A percentile compares a stretch with the other conserved stretches of the same genome.
Evolutionary conservation across 1,140 invertebrate species (phyloP).

Genomic region (Hypsibius dujardini): DNA sequence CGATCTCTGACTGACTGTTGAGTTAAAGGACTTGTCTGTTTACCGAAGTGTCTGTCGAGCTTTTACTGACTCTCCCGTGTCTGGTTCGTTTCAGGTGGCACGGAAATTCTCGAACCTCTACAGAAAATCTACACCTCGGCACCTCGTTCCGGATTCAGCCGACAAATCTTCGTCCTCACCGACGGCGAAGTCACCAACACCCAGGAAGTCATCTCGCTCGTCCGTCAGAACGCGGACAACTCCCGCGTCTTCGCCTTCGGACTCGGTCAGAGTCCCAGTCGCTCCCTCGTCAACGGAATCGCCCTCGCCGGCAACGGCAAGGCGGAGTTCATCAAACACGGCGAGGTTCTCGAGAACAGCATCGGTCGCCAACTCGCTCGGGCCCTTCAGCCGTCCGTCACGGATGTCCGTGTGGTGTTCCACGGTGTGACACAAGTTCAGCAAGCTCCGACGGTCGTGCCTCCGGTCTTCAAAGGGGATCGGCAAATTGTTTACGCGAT

Average conservation of each 20-base stretch:
- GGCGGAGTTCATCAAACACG: neutral
- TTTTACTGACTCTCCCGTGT: too few relatives aligned
- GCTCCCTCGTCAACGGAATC: neutral
- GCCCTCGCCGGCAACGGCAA: neutral
- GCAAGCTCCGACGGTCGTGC: neutral
- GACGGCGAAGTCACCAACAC: neutral
- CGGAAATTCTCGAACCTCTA: neutral
- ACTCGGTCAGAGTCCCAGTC: neutral
- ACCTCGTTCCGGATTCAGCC: neutral
- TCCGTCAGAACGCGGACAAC: neutral
- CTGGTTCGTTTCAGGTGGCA: too few relatives aligned
- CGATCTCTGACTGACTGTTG: too few relatives aligned
- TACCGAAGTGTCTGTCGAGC: too few relatives aligned
- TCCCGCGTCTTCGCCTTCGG: neutral
- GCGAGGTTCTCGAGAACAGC: neutral
- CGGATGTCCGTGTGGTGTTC: neutral
- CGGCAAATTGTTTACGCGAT: slow-evolving; percentile 5
- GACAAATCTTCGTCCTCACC: neutral
- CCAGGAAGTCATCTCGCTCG: neutral
- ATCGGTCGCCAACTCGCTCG: neutral
- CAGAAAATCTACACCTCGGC: neutral
- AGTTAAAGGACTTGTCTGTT: too few relatives aligned
- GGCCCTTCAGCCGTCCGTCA: neutral
- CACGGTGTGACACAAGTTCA: neutral
- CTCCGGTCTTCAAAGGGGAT: neutral